Evolutionary conservation across 2,888 invertebrate genomes (phyloP), one percentile per base, ranked within the genome.

Genomic region (Sminthurinus aureus): DNA sequence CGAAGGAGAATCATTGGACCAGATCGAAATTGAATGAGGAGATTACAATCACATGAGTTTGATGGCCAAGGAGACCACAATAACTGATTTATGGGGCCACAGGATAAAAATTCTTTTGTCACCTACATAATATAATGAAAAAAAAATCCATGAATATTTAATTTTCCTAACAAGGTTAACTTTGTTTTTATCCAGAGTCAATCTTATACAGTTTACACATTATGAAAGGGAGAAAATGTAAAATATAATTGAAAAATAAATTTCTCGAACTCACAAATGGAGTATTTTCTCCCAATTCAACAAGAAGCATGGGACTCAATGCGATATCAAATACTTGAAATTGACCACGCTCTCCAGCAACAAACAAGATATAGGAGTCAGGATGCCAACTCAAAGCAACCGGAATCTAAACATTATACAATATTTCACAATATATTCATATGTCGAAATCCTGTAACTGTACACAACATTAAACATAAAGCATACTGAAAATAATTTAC

Each of bases 291-390:
- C 84, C 84, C 52, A 58, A 81, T 26, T 87, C 85, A 11, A 88
- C 12, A 12, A 88, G 84, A 0, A 88, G 83, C n/a, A 88, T 51
- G 0, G 88, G 88, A 82, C 85, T 88, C 51, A 88, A 79, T 15
- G 88, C 88, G 58, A 88, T 86, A 64, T 88, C 88, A 85, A 88
- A 88, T 80, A 88, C 82, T 81, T 88, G 88, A 73, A 85, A 87
- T 66, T 87, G 87, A 13, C 87, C 88, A 12, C 86, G 83, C 51
- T 87, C 87, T 2, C 88, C 87, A 24, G 85, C 85, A 6, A 87
- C 86, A 38, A 87, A 85, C 0, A 88, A 78, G 0, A 88, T 58
- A 67, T 83, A 85, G 0, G 85, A 84, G 71, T 88, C 87, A 74
- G 86, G 86, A 74, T 88, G 88, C 88, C 88, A 88, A 50, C 83